Evolutionary conservation across 2,797 vertebrate species (phyloP).

Genomic region (Acanthopagrus latus): DNA sequence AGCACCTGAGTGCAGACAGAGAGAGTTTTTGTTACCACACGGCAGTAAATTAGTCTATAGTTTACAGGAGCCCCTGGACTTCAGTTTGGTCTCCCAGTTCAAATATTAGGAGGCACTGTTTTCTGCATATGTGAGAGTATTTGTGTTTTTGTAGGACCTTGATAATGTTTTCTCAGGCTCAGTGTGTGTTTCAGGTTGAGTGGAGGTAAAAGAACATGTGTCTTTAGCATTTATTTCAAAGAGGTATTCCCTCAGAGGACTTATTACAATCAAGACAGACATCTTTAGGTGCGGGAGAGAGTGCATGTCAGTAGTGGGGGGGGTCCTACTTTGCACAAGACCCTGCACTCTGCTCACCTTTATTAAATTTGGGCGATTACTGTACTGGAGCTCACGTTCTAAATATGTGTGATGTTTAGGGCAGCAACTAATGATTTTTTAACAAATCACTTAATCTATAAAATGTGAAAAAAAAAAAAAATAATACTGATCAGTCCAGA

Average conservation of each 20-base stretch:
- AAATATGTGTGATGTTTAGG: background rate
- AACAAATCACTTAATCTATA: no score
- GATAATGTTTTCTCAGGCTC: slow-evolving; percentile 67
- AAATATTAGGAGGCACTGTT: slow-evolving; percentile 44
- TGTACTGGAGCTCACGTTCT: background rate
- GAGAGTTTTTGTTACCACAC: slow-evolving; percentile 64
- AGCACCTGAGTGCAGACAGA: slow-evolving; percentile 76
- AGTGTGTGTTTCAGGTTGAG: slow-evolving; percentile 63
- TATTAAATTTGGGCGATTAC: background rate
- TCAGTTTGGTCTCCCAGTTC: slow-evolving; percentile 19
- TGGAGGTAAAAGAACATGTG: slow-evolving; percentile 61
- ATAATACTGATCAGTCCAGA: no score
- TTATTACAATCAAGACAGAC: slow-evolving; percentile 69
- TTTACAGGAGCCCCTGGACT: slow-evolving; percentile 47
- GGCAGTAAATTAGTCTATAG: slow-evolving; percentile 59
- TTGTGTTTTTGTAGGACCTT: slow-evolving; percentile 62
- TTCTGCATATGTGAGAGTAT: slow-evolving; percentile 39
- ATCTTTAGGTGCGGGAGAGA: slow-evolving; percentile 21
- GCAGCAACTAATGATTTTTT: no score
- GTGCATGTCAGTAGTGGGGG: no score
- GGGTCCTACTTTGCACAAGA: background rate
- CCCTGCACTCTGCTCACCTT: slow-evolving; percentile 5
- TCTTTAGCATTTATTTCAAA: slow-evolving; percentile 66
- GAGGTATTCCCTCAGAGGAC: slow-evolving; percentile 60
- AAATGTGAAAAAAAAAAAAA: no score